These are phyloP conservation scores for Dromius quadrimaculatus DNA, from an alignment of 2,888 invertebrate species.

Conservation along the genomic window DNA sequence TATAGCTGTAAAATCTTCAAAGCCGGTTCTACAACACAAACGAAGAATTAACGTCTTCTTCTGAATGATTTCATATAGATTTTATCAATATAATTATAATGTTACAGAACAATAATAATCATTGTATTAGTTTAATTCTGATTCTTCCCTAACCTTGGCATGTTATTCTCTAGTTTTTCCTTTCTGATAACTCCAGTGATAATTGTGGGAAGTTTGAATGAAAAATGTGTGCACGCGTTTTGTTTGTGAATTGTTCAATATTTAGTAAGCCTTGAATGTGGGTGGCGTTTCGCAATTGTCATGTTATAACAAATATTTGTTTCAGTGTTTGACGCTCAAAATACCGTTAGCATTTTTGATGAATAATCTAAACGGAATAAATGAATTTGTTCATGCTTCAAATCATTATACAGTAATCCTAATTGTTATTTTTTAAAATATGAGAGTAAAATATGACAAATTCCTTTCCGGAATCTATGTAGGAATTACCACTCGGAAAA, in stretches of 20 bases:
- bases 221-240: not conserved
- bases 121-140: conserved; percentile 17
- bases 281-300: conserved; percentile 25
- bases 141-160: conserved; percentile 10
- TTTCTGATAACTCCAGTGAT: not conserved
- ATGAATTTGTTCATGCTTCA: no score
- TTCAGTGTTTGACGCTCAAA: conserved; percentile 1
- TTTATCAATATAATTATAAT: conserved; percentile 17
- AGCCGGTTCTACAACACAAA: not conserved
- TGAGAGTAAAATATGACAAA: no score
- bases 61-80: conserved; percentile 7
- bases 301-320: conserved; percentile 14
- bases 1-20: not conserved
- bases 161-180: not conserved
- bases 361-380: conserved; percentile 1
- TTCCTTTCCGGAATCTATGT: no score
- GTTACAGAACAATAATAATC: conserved; percentile 19
- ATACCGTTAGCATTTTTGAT: conserved; percentile 8
- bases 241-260: conserved; percentile 3
- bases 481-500: no score
- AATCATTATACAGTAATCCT: no score
- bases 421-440: no score
- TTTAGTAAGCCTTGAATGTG: conserved; percentile 10
- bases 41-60: not conserved
- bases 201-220: conserved; percentile 18